A percentile compares a stretch with the other conserved stretches of the same genome.
Conservation (phyloP, 2,888 invertebrate genomes). For the Acanthosepion pharaonis region DNA sequence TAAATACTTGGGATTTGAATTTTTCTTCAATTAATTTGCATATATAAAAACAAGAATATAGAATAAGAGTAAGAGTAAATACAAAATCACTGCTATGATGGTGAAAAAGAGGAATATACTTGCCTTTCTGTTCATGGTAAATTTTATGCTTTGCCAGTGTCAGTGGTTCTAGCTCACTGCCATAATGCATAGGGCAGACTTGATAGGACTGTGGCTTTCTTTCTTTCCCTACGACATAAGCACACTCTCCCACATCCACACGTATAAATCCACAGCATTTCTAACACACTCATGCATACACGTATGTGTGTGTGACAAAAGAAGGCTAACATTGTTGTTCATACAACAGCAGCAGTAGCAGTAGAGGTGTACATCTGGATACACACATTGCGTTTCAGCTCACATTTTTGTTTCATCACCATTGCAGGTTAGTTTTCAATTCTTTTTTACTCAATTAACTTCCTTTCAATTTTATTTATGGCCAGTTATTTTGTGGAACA, state of each 20-base stretch:
- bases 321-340: not conserved
- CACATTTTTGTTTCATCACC: slow-evolving; percentile 2
- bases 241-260: not conserved
- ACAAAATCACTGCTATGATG: not conserved
- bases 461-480: not conserved
- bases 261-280: no score
- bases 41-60: no score
- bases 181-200: slow-evolving; percentile 17
- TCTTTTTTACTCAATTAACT: not conserved
- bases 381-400: not conserved
- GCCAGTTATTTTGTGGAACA: not conserved
- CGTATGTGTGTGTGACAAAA: not conserved
- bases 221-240: not conserved
- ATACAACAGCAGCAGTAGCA: not conserved
- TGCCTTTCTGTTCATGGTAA: not conserved
- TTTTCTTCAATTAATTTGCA: no score
- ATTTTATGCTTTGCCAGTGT: not conserved
- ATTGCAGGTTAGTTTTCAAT: slow-evolving; percentile 33
- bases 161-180: not conserved
- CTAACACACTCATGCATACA: not conserved
- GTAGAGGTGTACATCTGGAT: not conserved
- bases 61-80: no score
- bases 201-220: not conserved
- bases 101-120: not conserved
- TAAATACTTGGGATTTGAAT: no score